Conservation (phyloP, 2,113 vertebrate genomes). For the Astatoreochromis straeleni region DNA sequence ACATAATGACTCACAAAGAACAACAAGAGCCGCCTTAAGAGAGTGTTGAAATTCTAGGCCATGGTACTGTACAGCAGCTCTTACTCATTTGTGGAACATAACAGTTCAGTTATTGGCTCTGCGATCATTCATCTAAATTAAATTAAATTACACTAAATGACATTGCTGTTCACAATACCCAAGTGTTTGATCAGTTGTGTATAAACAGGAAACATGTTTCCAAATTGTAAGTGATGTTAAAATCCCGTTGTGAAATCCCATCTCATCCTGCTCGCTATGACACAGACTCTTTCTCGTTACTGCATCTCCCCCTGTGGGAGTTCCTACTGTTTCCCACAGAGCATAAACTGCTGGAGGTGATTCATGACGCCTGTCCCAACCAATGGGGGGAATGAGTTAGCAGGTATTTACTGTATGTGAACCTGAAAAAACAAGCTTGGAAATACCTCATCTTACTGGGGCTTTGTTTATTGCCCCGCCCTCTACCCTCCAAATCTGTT, state of each 20-base stretch:
- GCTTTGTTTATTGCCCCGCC: not conserved
- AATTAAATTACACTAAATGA: not conserved
- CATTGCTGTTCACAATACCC: not conserved
- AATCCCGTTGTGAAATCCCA: not conserved
- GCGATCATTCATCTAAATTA: not conserved
- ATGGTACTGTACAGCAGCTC: not conserved
- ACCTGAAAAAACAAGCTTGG: not conserved
- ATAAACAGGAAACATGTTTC: not conserved
- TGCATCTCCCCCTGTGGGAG: conserved; percentile 20
- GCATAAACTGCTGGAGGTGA: not conserved
- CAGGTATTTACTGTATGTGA: not conserved
- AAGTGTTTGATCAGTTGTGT: not conserved
- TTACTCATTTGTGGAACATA: conserved; percentile 25
- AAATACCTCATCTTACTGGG: not conserved
- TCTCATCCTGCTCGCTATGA: not conserved
- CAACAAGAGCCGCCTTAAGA: not conserved
- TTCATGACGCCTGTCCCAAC: not conserved
- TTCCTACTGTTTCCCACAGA: conserved; percentile 9
- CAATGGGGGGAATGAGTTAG: conserved; percentile 1
- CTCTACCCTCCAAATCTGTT: not conserved
- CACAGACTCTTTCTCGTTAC: conserved; percentile 12
- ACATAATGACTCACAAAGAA: conserved; percentile 32
- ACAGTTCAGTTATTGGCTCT: not conserved
- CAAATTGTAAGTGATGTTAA: not conserved
- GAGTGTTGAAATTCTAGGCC: conserved; percentile 10